These are phyloP conservation scores for Oppia nitens DNA, from an alignment of 1,140 invertebrate genomes.

Conservation along the genomic window DNA sequence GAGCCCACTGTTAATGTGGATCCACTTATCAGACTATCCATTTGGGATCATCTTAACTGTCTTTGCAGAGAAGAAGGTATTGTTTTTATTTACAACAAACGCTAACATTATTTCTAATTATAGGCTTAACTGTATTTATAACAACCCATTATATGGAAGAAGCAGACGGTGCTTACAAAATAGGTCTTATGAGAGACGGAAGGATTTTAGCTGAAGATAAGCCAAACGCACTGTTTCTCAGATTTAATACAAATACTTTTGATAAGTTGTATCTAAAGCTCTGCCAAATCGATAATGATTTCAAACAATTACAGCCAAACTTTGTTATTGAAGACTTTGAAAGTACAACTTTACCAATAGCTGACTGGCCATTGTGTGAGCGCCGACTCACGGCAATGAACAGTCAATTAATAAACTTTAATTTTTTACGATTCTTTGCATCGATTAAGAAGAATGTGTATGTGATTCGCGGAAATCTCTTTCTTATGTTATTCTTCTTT, in stretches of 20 bases:
- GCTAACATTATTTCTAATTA: conserved; percentile 24
- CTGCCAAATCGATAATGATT: conserved; percentile 32
- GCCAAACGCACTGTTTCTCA: conserved; percentile 58
- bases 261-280: conserved; percentile 87
- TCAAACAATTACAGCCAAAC: not conserved
- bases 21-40: not conserved
- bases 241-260: conserved; percentile 61
- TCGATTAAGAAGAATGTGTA: conserved; percentile 1
- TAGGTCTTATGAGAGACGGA: conserved; percentile 82
- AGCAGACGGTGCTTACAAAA: conserved; percentile 65
- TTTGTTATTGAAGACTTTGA: not conserved
- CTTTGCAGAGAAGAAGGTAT: conserved; percentile 25
- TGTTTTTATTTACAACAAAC: conserved; percentile 22
- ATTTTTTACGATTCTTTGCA: conserved; percentile 1
- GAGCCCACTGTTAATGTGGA: conserved; percentile 43
- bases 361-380: conserved; percentile 10
- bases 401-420: conserved; percentile 1
- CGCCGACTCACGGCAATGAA: conserved; percentile 1
- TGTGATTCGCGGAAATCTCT: conserved; percentile 6
- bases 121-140: conserved; percentile 74
- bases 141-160: conserved; percentile 92
- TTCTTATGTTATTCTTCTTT: conserved; percentile 74
- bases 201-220: conserved; percentile 75
- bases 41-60: not conserved
- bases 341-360: not conserved